These are phyloP conservation scores for Columbina picui DNA, from an alignment of 2,113 vertebrate species.

Conservation along the genomic window DNA sequence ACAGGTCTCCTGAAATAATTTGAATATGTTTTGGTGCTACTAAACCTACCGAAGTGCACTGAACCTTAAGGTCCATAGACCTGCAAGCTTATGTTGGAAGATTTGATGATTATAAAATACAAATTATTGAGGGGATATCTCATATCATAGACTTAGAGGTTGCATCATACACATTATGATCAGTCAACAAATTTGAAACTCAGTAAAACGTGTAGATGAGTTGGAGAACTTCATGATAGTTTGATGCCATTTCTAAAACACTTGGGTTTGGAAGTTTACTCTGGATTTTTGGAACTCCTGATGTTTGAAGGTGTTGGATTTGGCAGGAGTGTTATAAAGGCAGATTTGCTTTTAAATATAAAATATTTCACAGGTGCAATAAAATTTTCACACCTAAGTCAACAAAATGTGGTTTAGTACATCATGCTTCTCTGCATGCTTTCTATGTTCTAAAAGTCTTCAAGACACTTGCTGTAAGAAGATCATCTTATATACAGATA, in stretches of 20 bases:
- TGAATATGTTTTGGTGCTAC: not conserved
- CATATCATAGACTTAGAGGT: not conserved
- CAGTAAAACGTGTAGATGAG: not conserved
- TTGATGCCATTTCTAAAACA: not conserved
- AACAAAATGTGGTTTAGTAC: conserved; percentile 9
- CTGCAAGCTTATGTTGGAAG: not conserved
- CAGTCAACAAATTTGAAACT: not conserved
- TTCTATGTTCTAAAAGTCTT: not conserved
- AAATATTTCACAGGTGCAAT: conserved; percentile 26
- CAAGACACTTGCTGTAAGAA: not conserved
- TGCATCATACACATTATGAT: accelerated
- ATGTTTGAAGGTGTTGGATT: not conserved
- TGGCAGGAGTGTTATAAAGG: not conserved
- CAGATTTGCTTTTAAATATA: conserved; percentile 30
- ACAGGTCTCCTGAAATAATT: not conserved
- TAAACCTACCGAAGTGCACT: not conserved
- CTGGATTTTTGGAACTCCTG: not conserved
- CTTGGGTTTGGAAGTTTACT: not conserved
- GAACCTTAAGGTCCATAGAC: not conserved
- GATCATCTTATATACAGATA: not conserved
- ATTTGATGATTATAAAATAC: not conserved
- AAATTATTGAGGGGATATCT: not conserved
- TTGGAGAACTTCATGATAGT: not conserved
- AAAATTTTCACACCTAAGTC: not conserved
- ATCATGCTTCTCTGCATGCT: not conserved